These are phyloP conservation scores for Malurus cyaneus DNA, from an alignment of 2,113 vertebrate genomes.

Conservation along the genomic window DNA sequence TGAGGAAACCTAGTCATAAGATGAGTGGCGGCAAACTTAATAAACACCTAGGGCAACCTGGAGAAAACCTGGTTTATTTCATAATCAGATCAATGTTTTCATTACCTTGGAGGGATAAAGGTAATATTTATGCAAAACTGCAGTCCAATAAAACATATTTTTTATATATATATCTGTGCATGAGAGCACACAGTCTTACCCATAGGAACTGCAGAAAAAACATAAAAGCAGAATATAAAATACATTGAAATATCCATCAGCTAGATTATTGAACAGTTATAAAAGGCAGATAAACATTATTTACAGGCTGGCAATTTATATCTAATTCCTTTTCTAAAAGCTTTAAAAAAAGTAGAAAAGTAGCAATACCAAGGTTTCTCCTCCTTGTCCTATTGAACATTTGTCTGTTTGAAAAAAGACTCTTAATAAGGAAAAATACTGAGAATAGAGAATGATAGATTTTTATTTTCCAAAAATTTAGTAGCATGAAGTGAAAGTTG, in stretches of 20 bases:
- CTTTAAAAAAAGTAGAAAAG: background rate
- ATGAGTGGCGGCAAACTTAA: background rate
- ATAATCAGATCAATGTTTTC: conserved; percentile 3
- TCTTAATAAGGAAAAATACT: background rate
- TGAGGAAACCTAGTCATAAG: background rate
- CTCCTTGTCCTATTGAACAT: background rate
- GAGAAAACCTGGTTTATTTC: conserved; percentile 23
- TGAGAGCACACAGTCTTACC: background rate
- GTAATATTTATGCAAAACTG: conserved; percentile 2
- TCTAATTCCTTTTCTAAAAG: background rate
- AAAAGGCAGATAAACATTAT: background rate
- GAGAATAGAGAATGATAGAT: background rate
- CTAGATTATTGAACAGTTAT: background rate
- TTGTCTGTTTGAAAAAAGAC: background rate
- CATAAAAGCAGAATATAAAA: background rate
- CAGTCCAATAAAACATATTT: conserved; percentile 12
- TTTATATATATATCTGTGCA: background rate
- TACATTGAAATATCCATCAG: background rate
- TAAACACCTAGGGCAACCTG: background rate
- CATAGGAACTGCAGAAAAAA: background rate
- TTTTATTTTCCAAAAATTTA: background rate
- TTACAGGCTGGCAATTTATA: background rate
- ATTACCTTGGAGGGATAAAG: conserved; percentile 8
- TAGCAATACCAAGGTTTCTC: background rate
- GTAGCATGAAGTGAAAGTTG: background rate